Base-by-base conservation (phyloP, 2,113 vertebrate species). In the Hyla sarda region DNA sequence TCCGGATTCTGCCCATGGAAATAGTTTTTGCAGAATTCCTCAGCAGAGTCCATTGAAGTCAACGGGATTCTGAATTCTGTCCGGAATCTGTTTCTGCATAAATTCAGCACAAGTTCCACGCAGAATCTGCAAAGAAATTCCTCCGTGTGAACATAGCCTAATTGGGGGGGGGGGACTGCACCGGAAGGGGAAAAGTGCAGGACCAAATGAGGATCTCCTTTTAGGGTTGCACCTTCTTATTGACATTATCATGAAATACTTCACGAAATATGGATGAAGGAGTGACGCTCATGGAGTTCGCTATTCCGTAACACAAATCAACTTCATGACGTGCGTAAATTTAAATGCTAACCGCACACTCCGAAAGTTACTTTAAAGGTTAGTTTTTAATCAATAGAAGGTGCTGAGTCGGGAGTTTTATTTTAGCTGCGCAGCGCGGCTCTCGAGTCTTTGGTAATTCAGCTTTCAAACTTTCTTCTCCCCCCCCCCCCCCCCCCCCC, bases 341-440 rank as follows among this genome's bases (percentile, higher is more conserved):
- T 95, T 96, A 95, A 94, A 94, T 94, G 95, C 96, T 95, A 94
- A 95, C 94, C 94, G 93, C 94, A 95, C 95, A 95, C 95, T 96
- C 95, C 91, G 94, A 91, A 95, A 96, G 96, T 96, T 96, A 97
- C 95, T 97, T 96, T 97, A 97, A 96, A 97, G 97, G 97, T 98
- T 98, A 96, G 96, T 98, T 98, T 99, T 98, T 98, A 99, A 99
- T 99, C 97, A 98, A 98, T 98, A 98, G 96, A 98, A 98, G 94
- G 95, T 97, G 98, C 98, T 99, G 98, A 99, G 96, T 96, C 94
- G 1, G 91, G 94, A 95, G 94, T 98, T 99, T 93, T 82, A 97
- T 98, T 95, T 94, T 89, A 93, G 93, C 93, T 85, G 94, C 90
- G 90, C 94, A 94, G 91, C 95, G 94, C 95, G 95, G 95, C 94